Base-by-base conservation (phyloP, 2,113 vertebrate species). In the Paraplagusia blochii region DNA sequence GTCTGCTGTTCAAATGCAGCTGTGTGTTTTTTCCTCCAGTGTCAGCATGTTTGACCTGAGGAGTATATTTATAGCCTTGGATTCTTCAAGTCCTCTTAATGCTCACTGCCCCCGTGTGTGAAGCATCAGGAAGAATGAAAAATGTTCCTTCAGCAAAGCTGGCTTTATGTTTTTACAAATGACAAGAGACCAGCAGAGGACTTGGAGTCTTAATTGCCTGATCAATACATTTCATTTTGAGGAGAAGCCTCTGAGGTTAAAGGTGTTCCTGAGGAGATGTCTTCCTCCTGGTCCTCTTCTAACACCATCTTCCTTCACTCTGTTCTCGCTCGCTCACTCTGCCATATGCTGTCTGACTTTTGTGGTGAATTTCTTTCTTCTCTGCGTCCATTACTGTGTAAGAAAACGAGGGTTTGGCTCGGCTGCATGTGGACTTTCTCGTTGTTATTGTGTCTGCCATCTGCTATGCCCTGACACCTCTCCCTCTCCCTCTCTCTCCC, bases 1-100 rank as follows among this genome's bases (percentile, higher is more conserved):
- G 80, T 61, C 72, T 71, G 66, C 79, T 85, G 78, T 81, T 82
- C 77, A 79, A 47, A 81, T 85, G 85, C 76, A 76, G 83, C 77
- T 84, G 77, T 79, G 7, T 67, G 79, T 55, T 70, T 62, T 66
- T 76, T 62, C 53, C 61, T 56, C 66, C 58, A 46, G 53, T 81
- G 70, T 89, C 85, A 85, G 84, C 64, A 53, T 59, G 43, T 90
- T 86, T 73, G 74, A 65, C 51, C 69, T 55, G 56, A 77, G 72
- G 76, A 72, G 72, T 73, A 76, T 82, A 86, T 87, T 88, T 84
- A 85, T 84, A 82, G 81, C 74, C 55, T 45, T 57, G 13, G 48
- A 55, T 53, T 58, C 53, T 71, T 70, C 59, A 64, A 46, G 18
- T 65, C 55, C 39, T 58, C 53, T 53, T 66, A 73, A 48, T 61